Conservation (phyloP, 2,113 vertebrate genomes). For the Typhlomys cinereus region DNA sequence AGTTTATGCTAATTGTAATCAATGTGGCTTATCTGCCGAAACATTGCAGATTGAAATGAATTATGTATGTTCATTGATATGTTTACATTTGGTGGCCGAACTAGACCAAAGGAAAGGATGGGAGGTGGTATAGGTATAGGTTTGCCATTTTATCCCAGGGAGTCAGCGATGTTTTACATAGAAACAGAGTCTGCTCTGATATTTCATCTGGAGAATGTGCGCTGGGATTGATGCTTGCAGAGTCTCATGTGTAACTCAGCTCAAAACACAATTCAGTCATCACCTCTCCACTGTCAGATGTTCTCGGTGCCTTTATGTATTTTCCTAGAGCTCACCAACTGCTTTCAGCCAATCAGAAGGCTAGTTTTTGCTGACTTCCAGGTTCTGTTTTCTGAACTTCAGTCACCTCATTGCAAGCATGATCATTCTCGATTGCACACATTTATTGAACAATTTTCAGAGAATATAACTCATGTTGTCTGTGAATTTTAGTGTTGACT, state of each 20-base stretch:
- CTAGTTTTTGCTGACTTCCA: neutral
- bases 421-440: rapidly evolving
- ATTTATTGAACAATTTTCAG: neutral
- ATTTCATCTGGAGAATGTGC: neutral
- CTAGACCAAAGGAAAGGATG: neutral
- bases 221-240: neutral
- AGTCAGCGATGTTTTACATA: neutral
- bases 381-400: neutral
- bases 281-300: too few relatives aligned
- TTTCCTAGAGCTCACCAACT: neutral
- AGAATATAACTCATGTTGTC: neutral
- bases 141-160: neutral
- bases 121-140: neutral
- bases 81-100: neutral
- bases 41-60: neutral
- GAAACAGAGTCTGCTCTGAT: neutral
- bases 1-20: neutral
- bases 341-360: neutral
- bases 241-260: neutral
- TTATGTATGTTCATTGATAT: neutral
- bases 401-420: neutral
- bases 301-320: neutral
- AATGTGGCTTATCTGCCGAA: neutral
- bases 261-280: too few relatives aligned
- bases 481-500: neutral